These are phyloP conservation scores for Bovichtus variegatus DNA, from an alignment of 2,797 vertebrate species.

Conservation along the genomic window DNA sequence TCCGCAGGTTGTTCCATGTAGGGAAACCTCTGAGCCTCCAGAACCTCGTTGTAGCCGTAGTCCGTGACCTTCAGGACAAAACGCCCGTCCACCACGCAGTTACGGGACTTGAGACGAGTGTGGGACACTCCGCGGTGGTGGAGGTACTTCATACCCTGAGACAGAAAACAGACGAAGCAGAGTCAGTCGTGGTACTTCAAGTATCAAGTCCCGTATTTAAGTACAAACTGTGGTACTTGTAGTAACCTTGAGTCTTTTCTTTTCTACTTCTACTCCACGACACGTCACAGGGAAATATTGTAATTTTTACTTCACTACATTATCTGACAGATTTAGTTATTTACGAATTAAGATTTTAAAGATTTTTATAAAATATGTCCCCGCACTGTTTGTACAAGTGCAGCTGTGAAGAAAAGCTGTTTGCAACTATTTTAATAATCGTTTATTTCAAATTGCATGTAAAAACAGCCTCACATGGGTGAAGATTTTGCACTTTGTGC, in stretches of 20 bases:
- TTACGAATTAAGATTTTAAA: not conserved
- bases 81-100: constrained; percentile 87
- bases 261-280: not conserved
- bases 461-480: no score
- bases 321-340: not conserved
- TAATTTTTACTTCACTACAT: no score
- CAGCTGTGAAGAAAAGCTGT: no score
- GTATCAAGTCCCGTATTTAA: no score
- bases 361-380: no score
- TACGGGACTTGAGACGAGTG: constrained; percentile 84
- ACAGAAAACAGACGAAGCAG: not conserved
- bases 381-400: no score
- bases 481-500: not conserved
- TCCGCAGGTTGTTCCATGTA: constrained; percentile 72
- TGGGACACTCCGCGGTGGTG: constrained; percentile 82
- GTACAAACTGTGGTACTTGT: no score
- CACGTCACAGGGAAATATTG: no score
- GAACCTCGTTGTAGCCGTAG: constrained; percentile 82
- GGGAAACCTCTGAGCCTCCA: constrained; percentile 82
- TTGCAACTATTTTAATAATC: no score
- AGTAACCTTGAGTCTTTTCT: no score
- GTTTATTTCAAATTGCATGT: no score
- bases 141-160: constrained; percentile 87
- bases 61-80: constrained; percentile 87
- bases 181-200: no score